Evolutionary conservation across 2,797 vertebrate genomes (phyloP).

Genomic region (Chromis chromis): DNA sequence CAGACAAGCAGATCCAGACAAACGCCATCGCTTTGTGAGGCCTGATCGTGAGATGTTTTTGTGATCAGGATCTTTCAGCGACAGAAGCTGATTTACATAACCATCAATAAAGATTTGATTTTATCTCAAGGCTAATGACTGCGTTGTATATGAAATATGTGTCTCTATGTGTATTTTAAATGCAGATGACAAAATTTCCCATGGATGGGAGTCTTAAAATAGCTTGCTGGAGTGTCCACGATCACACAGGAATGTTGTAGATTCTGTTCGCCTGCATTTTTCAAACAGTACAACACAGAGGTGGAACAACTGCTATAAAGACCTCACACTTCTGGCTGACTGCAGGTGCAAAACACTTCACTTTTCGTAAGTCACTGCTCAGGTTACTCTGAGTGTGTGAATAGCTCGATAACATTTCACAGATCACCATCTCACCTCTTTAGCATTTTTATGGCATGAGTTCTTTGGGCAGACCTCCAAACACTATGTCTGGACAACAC

Average conservation of each 20-base stretch:
- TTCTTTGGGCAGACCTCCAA: too few relatives aligned
- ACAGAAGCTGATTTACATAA: neutral
- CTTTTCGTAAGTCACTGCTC: slow-evolving; percentile 1
- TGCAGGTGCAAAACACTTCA: slow-evolving; percentile 12
- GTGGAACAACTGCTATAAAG: slow-evolving; percentile 1
- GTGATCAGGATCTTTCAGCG: slow-evolving; percentile 5
- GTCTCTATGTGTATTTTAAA: neutral
- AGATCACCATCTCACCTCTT: slow-evolving; percentile 1
- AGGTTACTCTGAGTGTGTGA: neutral
- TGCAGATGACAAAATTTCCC: slow-evolving; percentile 15
- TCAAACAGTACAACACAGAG: slow-evolving; percentile 9
- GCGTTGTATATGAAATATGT: neutral
- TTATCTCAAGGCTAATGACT: neutral
- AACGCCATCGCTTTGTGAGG: neutral
- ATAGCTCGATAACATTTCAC: slow-evolving; percentile 1
- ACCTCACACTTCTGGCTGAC: slow-evolving; percentile 15
- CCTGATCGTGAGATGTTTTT: neutral
- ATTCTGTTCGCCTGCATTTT: slow-evolving; percentile 74
- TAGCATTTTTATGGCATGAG: neutral
- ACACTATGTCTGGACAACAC: too few relatives aligned
- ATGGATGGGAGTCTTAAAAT: slow-evolving; percentile 45
- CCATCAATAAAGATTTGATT: slow-evolving; percentile 3
- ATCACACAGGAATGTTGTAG: slow-evolving; percentile 59
- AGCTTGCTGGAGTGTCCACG: neutral
- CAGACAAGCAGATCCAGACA: slow-evolving; percentile 13